These are phyloP conservation scores for zebrafish (Danio rerio) DNA, from an alignment of 2,113 vertebrate species.

Conservation along the genomic window GRCz12tu NC_133179.1:7077001-7077500, in stretches of 20 bases:
- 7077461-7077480: too few species aligned
- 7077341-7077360: conserved; percentile 27
- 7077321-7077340: conserved; percentile 22
- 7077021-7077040: too few species aligned
- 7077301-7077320: conserved; percentile 65
- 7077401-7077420: too few species aligned
- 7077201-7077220: conserved; percentile 67
- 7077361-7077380: too few species aligned
- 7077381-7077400: too few species aligned
- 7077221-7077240: conserved; percentile 54
- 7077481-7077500: too few species aligned
- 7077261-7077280: conserved; percentile 38
- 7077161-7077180: conserved; percentile 55
- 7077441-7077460: too few species aligned
- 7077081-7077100: conserved; percentile 54
- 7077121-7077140: conserved; percentile 65
- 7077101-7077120: conserved; percentile 44
- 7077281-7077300: conserved; percentile 70
- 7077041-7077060: conserved; percentile 24
- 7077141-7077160: conserved; percentile 63
- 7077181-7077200: conserved; percentile 46
- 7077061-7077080: conserved; percentile 59
- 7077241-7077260: conserved; percentile 73
- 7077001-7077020: conserved; percentile 55
- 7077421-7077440: too few species aligned